Conservation (phyloP, 2,888 invertebrate genomes). For the Eupithecia insigniata region DNA sequence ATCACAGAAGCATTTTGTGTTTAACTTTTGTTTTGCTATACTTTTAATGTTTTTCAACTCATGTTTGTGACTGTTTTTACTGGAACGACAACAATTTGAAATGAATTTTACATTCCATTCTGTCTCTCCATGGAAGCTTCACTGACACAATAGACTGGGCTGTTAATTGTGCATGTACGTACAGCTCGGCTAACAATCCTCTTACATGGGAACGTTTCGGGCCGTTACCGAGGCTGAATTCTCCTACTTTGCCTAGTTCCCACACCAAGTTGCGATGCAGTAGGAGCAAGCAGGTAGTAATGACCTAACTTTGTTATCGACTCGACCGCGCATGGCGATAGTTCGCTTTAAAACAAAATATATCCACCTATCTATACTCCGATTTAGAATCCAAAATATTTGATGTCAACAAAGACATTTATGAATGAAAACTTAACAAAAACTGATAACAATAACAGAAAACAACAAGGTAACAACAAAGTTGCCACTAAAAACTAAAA, state of each 20-base stretch:
- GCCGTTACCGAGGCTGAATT: conserved; percentile 54
- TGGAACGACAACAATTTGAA: conserved; percentile 5
- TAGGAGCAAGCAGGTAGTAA: conserved; percentile 24
- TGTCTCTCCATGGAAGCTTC: neutral
- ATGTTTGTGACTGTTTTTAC: neutral
- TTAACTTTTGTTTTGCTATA: conserved; percentile 9
- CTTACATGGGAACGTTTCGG: conserved; percentile 46
- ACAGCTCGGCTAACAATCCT: conserved; percentile 47
- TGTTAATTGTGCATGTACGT: conserved; percentile 51
- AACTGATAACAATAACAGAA: no score
- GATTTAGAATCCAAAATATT: no score
- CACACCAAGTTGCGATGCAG: conserved; percentile 27
- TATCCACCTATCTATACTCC: neutral
- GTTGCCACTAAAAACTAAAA: no score
- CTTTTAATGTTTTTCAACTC: conserved; percentile 8
- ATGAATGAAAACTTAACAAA: no score
- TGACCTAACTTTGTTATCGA: conserved; percentile 47
- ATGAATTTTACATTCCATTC: conserved; percentile 11
- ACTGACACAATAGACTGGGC: conserved; percentile 15
- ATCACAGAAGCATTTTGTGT: conserved; percentile 7
- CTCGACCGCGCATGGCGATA: conserved; percentile 37
- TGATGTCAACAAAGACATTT: no score
- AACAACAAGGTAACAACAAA: no score
- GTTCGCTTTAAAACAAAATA: conserved; percentile 19
- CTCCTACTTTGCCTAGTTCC: conserved; percentile 31